Conservation (phyloP, 2,888 invertebrate genomes). For the Nemapogon koenigi region DNA sequence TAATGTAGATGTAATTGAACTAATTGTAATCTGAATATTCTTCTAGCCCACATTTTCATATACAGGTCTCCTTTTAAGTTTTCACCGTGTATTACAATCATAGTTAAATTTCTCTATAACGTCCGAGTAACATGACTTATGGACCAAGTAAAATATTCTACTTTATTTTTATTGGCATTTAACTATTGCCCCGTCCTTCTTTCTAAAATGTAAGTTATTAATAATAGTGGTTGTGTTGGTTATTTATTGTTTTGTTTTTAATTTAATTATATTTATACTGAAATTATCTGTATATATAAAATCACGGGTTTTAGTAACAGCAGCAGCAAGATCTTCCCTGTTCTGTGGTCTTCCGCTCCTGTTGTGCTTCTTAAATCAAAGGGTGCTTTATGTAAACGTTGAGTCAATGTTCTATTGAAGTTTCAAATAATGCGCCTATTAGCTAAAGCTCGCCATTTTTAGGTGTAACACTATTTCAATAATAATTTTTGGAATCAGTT, state of each 20-base stretch:
- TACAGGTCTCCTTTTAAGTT: too few species aligned
- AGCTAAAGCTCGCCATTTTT: slow-evolving; percentile 47
- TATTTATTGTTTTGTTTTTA: slow-evolving; percentile 54
- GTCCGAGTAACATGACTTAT: too few species aligned
- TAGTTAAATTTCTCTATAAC: too few species aligned
- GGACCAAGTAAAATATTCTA: too few species aligned
- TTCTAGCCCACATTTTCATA: too few species aligned
- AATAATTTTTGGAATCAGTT: slow-evolving; percentile 41
- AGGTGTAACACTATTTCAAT: slow-evolving; percentile 36
- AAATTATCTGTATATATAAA: slow-evolving; percentile 33
- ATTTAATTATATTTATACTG: slow-evolving; percentile 56
- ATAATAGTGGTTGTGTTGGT: slow-evolving; percentile 49
- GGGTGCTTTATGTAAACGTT: slow-evolving; percentile 16
- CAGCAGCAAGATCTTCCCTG: slow-evolving; percentile 28
- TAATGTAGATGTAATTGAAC: too few species aligned
- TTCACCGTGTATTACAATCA: too few species aligned
- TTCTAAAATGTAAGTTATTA: not conserved
- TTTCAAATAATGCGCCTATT: slow-evolving; percentile 24
- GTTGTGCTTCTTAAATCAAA: slow-evolving; percentile 45
- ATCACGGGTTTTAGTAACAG: not conserved
- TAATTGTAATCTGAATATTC: too few species aligned
- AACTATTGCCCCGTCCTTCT: too few species aligned
- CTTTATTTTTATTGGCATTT: too few species aligned
- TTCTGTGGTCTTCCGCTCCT: slow-evolving; percentile 50
- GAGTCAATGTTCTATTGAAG: too few species aligned